phyloP scores from a whole-genome alignment of 37 sponge, comb jelly and placozoan genomes.

The Bolinopsis microptera region DNA sequence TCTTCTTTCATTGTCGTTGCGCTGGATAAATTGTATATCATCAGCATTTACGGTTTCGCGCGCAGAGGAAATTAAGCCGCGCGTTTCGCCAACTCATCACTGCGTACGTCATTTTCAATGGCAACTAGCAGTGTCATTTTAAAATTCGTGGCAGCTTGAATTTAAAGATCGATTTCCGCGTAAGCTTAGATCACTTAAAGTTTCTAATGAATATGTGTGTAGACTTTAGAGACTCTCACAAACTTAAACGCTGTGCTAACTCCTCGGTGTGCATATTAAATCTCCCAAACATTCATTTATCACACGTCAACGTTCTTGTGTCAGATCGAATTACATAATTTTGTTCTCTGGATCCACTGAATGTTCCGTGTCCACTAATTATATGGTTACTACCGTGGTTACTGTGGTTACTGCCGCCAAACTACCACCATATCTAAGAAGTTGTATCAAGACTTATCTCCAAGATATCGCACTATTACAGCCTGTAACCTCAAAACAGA shows the following conservation, averaged over 20 bases:
- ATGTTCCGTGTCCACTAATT: too few relatives aligned
- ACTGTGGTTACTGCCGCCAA: too few relatives aligned
- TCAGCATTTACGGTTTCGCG: neutral
- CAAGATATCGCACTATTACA: neutral
- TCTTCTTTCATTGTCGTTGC: neutral
- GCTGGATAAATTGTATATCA: neutral
- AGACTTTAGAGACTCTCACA: too few relatives aligned
- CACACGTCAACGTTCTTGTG: too few relatives aligned
- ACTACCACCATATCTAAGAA: neutral
- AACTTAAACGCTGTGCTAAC: too few relatives aligned
- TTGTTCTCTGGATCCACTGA: too few relatives aligned
- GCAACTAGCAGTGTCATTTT: neutral
- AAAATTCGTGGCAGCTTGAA: neutral
- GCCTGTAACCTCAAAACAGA: neutral
- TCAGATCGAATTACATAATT: too few relatives aligned
- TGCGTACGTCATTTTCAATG: neutral
- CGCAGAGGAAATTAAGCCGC: neutral
- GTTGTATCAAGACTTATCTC: neutral
- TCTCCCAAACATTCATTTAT: too few relatives aligned
- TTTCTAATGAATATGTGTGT: too few relatives aligned
- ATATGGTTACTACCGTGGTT: too few relatives aligned
- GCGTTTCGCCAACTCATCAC: slow-evolving; percentile 27
- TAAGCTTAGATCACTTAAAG: neutral
- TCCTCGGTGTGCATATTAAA: too few relatives aligned
- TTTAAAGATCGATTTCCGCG: neutral